phyloP scores from a whole-genome alignment of 2,888 invertebrate species.

The Bibio marci region DNA sequence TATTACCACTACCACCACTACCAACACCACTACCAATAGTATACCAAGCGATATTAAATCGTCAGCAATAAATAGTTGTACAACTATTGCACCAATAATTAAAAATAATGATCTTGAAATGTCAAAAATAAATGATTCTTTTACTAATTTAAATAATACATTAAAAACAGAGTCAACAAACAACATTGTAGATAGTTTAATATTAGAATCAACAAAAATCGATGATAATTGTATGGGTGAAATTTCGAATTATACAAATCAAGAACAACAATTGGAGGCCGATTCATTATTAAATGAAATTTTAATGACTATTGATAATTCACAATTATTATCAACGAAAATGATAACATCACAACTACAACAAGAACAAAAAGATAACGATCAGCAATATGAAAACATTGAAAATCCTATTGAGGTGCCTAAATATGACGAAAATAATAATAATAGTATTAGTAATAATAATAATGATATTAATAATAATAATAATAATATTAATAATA shows the following conservation, averaged over 20 bases:
- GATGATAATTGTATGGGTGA: too few relatives aligned
- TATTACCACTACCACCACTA: too few relatives aligned
- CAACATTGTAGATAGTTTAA: slow-evolving; percentile 2
- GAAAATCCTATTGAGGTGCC: too few relatives aligned
- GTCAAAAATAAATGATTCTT: not conserved
- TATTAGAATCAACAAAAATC: slow-evolving; percentile 8
- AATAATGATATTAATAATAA: not conserved
- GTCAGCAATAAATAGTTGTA: too few relatives aligned
- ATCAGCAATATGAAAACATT: too few relatives aligned
- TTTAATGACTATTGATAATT: slow-evolving; percentile 27
- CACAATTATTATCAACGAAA: slow-evolving; percentile 7
- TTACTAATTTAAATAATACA: not conserved
- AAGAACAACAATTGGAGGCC: slow-evolving; percentile 23
- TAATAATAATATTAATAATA: not conserved
- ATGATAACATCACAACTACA: not conserved
- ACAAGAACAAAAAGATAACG: too few relatives aligned
- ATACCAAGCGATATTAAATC: too few relatives aligned
- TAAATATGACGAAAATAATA: not conserved
- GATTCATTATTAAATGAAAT: slow-evolving; percentile 27
- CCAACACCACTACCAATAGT: too few relatives aligned
- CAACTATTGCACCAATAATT: too few relatives aligned
- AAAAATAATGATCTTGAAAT: not conserved
- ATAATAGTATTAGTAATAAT: not conserved
- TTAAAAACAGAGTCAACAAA: not conserved
- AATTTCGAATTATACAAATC: not conserved